These are phyloP conservation scores for Lepidocyrtoides sp. DNA, from an alignment of 2,888 invertebrate genomes.

Conservation along the genomic window DNA sequence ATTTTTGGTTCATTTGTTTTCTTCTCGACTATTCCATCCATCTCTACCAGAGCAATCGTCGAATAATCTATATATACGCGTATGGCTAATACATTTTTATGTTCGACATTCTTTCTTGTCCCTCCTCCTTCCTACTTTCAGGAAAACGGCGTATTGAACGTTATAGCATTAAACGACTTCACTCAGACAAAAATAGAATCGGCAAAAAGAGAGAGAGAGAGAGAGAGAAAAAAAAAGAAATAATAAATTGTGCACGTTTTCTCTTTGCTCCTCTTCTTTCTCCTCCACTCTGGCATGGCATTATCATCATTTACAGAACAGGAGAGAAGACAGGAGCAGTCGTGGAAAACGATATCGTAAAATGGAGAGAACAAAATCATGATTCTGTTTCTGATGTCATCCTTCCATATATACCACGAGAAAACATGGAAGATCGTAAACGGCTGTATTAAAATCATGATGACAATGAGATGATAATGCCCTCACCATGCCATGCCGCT, in stretches of 20 bases:
- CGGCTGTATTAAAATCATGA: neutral
- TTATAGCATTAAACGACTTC: neutral
- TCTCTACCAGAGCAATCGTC: constrained; percentile 20
- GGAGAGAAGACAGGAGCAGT: neutral
- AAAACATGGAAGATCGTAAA: neutral
- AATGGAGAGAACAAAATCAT: neutral
- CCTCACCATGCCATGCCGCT: neutral
- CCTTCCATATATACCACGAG: too few relatives aligned
- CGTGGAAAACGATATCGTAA: neutral
- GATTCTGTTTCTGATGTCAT: too few relatives aligned
- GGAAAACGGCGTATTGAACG: too few relatives aligned
- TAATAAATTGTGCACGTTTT: constrained; percentile 61
- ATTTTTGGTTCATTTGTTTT: constrained; percentile 49
- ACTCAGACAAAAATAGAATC: too few relatives aligned
- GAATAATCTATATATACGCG: constrained; percentile 8
- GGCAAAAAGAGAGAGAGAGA: neutral
- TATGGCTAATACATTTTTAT: neutral
- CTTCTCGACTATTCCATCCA: neutral
- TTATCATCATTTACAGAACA: constrained; percentile 12
- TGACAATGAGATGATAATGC: too few relatives aligned
- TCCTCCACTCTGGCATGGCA: neutral
- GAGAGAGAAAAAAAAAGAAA: neutral
- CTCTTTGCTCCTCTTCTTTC: neutral
- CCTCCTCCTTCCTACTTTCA: too few relatives aligned
- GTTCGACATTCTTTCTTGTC: neutral